Conservation (phyloP, 2,888 invertebrate genomes). For the Callimorpha dominula region DNA sequence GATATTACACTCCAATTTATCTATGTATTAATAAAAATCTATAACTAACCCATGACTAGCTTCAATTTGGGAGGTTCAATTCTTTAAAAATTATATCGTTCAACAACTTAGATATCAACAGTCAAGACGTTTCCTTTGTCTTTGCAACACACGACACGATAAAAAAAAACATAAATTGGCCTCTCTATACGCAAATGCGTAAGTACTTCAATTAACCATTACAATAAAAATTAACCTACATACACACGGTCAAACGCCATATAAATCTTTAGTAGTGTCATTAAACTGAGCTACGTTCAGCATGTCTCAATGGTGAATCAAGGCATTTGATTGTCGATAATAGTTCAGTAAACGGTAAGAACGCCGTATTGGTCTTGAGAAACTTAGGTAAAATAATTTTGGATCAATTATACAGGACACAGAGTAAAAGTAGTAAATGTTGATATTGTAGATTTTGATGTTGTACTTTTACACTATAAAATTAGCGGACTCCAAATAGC, state of each 20-base stretch:
- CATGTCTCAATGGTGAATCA: background rate
- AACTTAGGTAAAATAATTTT: background rate
- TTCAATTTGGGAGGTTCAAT: background rate
- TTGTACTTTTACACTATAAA: no score
- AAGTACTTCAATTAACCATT: conserved; percentile 32
- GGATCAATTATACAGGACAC: background rate
- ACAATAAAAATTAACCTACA: conserved; percentile 28
- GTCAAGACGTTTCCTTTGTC: background rate
- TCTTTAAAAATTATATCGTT: background rate
- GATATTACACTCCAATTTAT: background rate
- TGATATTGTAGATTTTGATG: background rate
- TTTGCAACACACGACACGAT: background rate
- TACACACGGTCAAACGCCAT: conserved; percentile 12
- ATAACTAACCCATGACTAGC: background rate
- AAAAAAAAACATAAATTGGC: conserved; percentile 20
- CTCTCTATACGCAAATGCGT: conserved; percentile 23
- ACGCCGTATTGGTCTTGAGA: background rate
- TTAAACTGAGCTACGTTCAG: conserved; percentile 21
- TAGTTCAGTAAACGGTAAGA: background rate
- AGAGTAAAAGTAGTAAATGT: background rate
- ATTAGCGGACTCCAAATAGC: no score
- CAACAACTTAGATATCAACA: background rate
- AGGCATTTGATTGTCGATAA: background rate
- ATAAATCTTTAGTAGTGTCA: conserved; percentile 27
- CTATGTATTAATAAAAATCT: background rate